A percentile compares a stretch with the other conserved stretches of the same genome.
phyloP scores from a whole-genome alignment of 2,113 vertebrate species.

The Camelus bactrianus region DNA sequence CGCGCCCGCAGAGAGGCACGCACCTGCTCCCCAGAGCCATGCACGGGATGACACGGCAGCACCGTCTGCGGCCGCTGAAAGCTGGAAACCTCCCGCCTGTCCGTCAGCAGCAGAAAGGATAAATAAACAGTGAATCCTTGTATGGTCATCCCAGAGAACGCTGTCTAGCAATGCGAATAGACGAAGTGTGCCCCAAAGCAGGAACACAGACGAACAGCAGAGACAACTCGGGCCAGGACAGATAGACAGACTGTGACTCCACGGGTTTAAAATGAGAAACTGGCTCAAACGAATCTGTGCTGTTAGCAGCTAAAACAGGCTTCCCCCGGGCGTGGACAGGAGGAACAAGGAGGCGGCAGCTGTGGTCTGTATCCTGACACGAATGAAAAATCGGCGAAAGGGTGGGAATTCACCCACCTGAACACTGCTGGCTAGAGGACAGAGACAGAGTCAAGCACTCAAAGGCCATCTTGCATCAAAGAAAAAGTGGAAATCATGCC shows the following conservation, averaged over 20 bases:
- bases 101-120: too few relatives aligned
- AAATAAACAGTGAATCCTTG: too few relatives aligned
- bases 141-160: rapidly evolving
- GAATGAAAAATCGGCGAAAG: rapidly evolving
- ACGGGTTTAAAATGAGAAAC: rapidly evolving
- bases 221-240: rapidly evolving
- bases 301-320: not conserved
- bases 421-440: not conserved
- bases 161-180: not conserved
- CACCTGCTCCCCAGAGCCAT: not conserved
- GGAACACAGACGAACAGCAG: rapidly evolving
- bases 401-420: too few relatives aligned
- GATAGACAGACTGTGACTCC: rapidly evolving
- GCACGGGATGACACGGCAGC: not conserved
- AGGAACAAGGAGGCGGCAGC: rapidly evolving
- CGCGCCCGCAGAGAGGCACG: rapidly evolving
- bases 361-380: rapidly evolving
- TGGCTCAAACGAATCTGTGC: too few relatives aligned
- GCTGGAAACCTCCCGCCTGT: not conserved
- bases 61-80: rapidly evolving
- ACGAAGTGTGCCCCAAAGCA: rapidly evolving
- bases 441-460: not conserved
- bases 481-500: not conserved
- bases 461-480: not conserved
- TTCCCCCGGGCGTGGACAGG: not conserved